These are phyloP conservation scores for Dynastes maya DNA, from an alignment of 2,888 invertebrate genomes.

Conservation along the genomic window DNA sequence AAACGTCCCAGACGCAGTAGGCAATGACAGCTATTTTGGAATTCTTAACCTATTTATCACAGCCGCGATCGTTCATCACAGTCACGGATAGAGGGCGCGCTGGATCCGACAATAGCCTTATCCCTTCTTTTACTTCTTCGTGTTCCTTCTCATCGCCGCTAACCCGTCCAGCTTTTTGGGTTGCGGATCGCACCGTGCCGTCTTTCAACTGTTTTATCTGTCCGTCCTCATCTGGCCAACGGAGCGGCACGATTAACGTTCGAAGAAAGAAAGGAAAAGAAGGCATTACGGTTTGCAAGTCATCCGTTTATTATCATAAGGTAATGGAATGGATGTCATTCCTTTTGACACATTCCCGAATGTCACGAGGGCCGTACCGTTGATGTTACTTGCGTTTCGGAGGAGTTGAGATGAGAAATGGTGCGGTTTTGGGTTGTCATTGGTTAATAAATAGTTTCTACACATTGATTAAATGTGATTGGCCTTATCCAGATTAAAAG, in stretches of 20 bases:
- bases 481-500: no score
- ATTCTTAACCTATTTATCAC: constrained; percentile 50
- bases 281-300: constrained; percentile 55
- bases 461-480: neutral
- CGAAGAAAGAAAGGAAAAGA: neutral
- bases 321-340: constrained; percentile 60
- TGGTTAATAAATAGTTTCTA: neutral
- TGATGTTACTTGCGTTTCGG: neutral
- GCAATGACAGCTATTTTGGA: constrained; percentile 51
- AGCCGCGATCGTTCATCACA: constrained; percentile 48
- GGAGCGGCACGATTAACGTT: neutral
- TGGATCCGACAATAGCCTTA: constrained; percentile 40
- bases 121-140: constrained; percentile 39
- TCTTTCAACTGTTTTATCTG: constrained; percentile 19
- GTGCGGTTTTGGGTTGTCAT: neutral
- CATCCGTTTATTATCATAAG: constrained; percentile 60
- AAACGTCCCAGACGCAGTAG: constrained; percentile 41
- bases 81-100: constrained; percentile 48
- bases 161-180: constrained; percentile 28
- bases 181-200: constrained; percentile 28
- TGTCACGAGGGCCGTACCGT: constrained; percentile 39
- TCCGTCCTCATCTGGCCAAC: neutral
- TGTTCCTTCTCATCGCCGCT: constrained; percentile 46
- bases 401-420: constrained; percentile 7
- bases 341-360: constrained; percentile 58